A percentile compares a stretch with the other conserved stretches of the same genome.
Conservation (phyloP, 2,888 invertebrate species). For the Acleris cristana region DNA sequence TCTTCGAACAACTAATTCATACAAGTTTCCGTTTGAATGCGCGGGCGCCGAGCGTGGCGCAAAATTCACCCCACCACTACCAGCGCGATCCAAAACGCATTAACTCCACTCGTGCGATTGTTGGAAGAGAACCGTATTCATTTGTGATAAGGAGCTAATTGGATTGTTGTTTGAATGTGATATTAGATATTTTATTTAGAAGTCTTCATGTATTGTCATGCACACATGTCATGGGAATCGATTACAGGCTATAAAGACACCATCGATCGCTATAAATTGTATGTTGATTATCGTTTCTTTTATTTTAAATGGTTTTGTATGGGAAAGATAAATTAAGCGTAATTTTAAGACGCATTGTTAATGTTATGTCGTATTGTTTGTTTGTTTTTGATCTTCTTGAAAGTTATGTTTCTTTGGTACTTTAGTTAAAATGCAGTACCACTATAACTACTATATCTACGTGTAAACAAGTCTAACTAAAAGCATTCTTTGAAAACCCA, state of each 20-base stretch:
- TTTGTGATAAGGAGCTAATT: neutral
- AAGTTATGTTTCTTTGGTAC: neutral
- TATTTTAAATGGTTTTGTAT: slow-evolving; percentile 30
- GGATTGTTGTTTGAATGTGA: neutral
- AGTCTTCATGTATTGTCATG: slow-evolving; percentile 19
- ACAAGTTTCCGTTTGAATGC: slow-evolving; percentile 25
- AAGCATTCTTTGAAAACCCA: too few relatives aligned
- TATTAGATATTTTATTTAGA: neutral
- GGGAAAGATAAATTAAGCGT: slow-evolving; percentile 28
- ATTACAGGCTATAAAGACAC: slow-evolving; percentile 37
- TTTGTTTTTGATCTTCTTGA: too few relatives aligned
- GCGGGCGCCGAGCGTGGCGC: slow-evolving; percentile 20
- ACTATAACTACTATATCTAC: neutral
- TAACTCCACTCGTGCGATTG: neutral
- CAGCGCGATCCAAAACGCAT: neutral
- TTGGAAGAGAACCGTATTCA: neutral
- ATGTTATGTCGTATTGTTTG: slow-evolving; percentile 19
- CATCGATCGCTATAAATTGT: slow-evolving; percentile 37
- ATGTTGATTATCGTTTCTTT: slow-evolving; percentile 33
- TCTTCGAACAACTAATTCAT: slow-evolving; percentile 22
- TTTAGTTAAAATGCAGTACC: neutral
- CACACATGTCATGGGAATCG: slow-evolving; percentile 39
- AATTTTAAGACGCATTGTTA: slow-evolving; percentile 12
- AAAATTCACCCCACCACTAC: slow-evolving; percentile 25
- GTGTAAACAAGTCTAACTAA: too few relatives aligned